These are phyloP conservation scores for Puffinus mauretanicus DNA, from an alignment of 2,113 vertebrate genomes.

Conservation along the genomic window DNA sequence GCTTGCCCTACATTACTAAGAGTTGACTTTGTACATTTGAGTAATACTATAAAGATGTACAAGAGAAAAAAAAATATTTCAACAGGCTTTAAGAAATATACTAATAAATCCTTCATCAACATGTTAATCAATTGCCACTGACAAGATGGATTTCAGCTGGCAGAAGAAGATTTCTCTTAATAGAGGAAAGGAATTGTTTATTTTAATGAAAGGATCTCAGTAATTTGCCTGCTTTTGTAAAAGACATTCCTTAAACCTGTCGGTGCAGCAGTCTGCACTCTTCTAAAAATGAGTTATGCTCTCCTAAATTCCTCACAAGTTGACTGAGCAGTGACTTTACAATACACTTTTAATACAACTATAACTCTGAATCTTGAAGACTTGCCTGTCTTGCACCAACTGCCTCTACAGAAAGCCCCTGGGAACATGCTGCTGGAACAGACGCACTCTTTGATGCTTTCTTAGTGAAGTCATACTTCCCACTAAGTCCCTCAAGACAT, in stretches of 20 bases:
- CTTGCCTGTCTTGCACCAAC: background rate
- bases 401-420: background rate
- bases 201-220: background rate
- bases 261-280: background rate
- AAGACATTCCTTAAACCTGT: background rate
- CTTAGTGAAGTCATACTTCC: background rate
- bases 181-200: background rate
- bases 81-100: background rate
- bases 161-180: background rate
- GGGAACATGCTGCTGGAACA: accelerated
- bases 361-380: too few relatives aligned
- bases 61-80: background rate
- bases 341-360: background rate
- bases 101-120: background rate
- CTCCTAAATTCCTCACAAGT: background rate
- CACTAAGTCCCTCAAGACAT: background rate
- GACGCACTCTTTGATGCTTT: background rate
- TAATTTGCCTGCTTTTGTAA: background rate
- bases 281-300: background rate
- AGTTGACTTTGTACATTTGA: background rate
- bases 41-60: background rate
- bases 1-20: background rate
- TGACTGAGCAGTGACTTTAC: background rate
- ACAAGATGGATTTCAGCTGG: background rate
- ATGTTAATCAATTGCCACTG: background rate